phyloP scores from a whole-genome alignment of 2,113 vertebrate species.

The Burhinus bistriatus region DNA sequence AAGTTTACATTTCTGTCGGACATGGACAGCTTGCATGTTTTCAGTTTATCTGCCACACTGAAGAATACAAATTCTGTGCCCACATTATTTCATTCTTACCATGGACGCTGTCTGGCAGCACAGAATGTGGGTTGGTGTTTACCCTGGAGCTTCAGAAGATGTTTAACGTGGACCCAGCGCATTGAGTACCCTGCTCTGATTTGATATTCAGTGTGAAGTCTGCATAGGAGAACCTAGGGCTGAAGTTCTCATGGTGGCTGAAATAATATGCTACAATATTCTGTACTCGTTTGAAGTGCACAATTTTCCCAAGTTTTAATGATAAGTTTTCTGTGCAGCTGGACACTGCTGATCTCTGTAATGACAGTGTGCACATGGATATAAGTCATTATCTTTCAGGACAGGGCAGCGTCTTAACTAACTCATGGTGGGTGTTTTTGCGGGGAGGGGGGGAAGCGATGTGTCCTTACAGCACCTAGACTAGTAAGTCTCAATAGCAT shows the following conservation, averaged over 20 bases:
- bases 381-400: background rate
- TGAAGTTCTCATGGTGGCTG: background rate
- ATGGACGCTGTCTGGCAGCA: background rate
- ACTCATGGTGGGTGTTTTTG: background rate
- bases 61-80: background rate
- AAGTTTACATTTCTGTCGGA: background rate
- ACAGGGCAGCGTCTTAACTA: background rate
- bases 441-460: fast-evolving
- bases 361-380: background rate
- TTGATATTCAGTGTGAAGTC: background rate
- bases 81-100: background rate
- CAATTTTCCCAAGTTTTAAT: background rate
- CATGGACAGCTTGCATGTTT: fast-evolving
- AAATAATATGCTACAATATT: background rate
- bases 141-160: background rate
- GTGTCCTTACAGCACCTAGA: background rate
- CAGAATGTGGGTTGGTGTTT: background rate
- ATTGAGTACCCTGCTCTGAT: background rate
- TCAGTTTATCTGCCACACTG: background rate
- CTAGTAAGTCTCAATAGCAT: background rate
- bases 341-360: background rate
- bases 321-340: background rate
- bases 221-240: fast-evolving
- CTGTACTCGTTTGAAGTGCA: background rate
- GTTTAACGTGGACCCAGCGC: background rate